A percentile compares a stretch with the other conserved stretches of the same genome.
These are phyloP conservation scores for Graphium colonna DNA, from an alignment of 2,888 invertebrate species.

Conservation along the genomic window DNA sequence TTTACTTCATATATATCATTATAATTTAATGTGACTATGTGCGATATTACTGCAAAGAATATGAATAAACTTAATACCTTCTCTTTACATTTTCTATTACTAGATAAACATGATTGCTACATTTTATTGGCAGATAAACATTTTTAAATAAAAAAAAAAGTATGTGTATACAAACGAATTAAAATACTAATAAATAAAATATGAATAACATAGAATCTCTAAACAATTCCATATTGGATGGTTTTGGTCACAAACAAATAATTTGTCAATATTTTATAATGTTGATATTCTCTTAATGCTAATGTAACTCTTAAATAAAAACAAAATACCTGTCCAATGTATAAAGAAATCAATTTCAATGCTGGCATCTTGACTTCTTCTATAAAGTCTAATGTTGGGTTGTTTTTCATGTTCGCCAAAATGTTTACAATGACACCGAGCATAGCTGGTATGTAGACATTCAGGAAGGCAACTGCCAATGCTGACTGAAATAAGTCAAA, in stretches of 20 bases:
- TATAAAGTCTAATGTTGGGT: constrained; percentile 68
- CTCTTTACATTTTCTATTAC: not conserved
- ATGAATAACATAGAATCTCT: too few relatives aligned
- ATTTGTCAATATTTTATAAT: too few relatives aligned
- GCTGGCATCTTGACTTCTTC: constrained; percentile 84
- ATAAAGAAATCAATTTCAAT: constrained; percentile 83
- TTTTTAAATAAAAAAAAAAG: constrained; percentile 1
- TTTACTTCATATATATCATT: too few relatives aligned
- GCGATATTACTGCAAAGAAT: too few relatives aligned
- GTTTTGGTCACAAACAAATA: too few relatives aligned
- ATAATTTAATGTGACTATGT: too few relatives aligned
- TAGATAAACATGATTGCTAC: not conserved
- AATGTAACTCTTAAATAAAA: not conserved
- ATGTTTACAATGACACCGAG: constrained; percentile 91
- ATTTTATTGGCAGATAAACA: not conserved
- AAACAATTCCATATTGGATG: too few relatives aligned
- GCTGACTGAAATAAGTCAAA: constrained; percentile 85
- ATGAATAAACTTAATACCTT: too few relatives aligned
- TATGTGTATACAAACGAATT: too few relatives aligned
- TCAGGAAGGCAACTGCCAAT: constrained; percentile 90
- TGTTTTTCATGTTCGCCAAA: constrained; percentile 55
- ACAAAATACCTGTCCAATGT: constrained; percentile 84
- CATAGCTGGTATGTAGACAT: constrained; percentile 92
- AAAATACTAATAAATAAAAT: too few relatives aligned
- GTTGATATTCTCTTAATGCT: too few relatives aligned